A percentile compares a stretch with the other conserved stretches of the same genome.
phyloP scores from a whole-genome alignment of 1,140 invertebrate genomes.

The Meloidogyne chitwoodi region DNA sequence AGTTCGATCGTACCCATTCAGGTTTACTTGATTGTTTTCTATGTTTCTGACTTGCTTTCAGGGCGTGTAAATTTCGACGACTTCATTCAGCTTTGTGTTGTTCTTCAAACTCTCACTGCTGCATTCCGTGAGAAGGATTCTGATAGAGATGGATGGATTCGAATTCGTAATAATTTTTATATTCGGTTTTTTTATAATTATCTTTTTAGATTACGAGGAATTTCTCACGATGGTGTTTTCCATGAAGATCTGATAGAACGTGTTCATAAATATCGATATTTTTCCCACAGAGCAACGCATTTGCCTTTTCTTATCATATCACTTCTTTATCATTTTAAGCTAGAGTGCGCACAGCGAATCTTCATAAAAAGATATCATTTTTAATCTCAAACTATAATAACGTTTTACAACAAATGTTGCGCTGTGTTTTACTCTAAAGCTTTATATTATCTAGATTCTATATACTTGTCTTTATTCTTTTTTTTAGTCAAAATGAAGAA shows the following conservation, averaged over 20 bases:
- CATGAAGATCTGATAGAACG: slow-evolving; percentile 68
- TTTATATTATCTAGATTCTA: no score
- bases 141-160: slow-evolving; percentile 88
- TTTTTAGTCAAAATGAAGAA: no score
- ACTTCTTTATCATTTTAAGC: background rate
- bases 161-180: slow-evolving; percentile 51
- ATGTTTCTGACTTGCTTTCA: background rate
- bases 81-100: slow-evolving; percentile 75
- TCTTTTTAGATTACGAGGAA: slow-evolving; percentile 81
- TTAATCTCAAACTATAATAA: no score
- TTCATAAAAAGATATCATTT: no score
- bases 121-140: slow-evolving; percentile 66
- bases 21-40: slow-evolving; percentile 62
- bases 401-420: no score
- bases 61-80: slow-evolving; percentile 78
- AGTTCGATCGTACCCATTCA: slow-evolving; percentile 84
- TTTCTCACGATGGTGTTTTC: slow-evolving; percentile 94
- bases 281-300: background rate
- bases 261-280: background rate
- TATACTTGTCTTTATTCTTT: no score
- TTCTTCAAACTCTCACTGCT: slow-evolving; percentile 57
- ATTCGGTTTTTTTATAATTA: background rate
- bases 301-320: background rate
- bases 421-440: no score
- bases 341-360: no score